A percentile compares a stretch with the other conserved stretches of the same genome.
These are phyloP conservation scores for Bradypodion ventrale DNA, from an alignment of 2,797 vertebrate genomes.

Conservation along the genomic window DNA sequence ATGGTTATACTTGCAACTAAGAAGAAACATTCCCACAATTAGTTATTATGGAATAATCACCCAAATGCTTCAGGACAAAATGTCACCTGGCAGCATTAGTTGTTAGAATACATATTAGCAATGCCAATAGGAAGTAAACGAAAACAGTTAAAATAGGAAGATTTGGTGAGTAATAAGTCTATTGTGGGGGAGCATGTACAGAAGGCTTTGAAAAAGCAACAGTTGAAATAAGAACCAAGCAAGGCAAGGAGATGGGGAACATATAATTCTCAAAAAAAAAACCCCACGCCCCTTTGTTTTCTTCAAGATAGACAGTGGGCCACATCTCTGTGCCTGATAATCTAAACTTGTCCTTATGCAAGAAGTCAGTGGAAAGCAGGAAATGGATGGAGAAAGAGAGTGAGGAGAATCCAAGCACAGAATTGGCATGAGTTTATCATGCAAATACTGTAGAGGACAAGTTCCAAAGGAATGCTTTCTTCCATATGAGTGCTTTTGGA, in stretches of 20 bases:
- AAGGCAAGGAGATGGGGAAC: neutral
- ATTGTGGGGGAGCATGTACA: too few species aligned
- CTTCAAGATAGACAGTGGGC: conserved; percentile 37
- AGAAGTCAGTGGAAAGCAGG: neutral
- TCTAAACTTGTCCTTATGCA: neutral
- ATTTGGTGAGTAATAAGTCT: neutral
- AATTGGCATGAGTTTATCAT: neutral
- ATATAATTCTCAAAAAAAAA: neutral
- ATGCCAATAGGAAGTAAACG: neutral
- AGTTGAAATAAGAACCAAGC: neutral
- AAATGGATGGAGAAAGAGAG: conserved; percentile 2
- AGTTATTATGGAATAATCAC: neutral
- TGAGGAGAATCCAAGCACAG: neutral
- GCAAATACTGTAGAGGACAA: neutral
- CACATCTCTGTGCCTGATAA: conserved; percentile 1
- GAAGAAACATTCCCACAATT: neutral
- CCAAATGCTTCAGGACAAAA: neutral
- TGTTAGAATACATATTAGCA: neutral
- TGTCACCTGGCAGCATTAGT: neutral
- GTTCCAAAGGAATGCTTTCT: conserved; percentile 11
- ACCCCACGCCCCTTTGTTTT: conserved; percentile 46
- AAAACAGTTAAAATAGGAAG: neutral
- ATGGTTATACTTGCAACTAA: neutral
- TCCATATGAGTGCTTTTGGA: conserved; percentile 14
- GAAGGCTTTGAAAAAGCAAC: neutral